Evolutionary conservation across 2,797 vertebrate genomes (phyloP).

Genomic region (Cyclura pinguis): DNA sequence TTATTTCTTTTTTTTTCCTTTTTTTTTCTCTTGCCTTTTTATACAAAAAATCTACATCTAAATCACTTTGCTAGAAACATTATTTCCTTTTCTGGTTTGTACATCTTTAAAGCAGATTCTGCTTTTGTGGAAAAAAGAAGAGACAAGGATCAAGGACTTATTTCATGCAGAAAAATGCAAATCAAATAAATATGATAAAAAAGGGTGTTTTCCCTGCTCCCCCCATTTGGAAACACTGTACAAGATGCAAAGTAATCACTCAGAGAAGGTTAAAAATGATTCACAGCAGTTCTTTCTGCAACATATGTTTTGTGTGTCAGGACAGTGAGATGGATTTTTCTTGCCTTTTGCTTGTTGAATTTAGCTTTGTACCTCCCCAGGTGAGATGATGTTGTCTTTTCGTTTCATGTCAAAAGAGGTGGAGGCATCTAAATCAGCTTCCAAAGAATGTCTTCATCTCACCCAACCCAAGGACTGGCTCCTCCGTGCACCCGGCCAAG

Average conservation of each 20-base stretch:
- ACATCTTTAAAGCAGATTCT: slow-evolving; percentile 72
- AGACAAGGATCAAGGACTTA: slow-evolving; percentile 71
- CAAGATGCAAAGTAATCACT: slow-evolving; percentile 69
- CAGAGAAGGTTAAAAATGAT: slow-evolving; percentile 53
- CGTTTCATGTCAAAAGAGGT: slow-evolving; percentile 20
- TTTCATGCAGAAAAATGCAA: slow-evolving; percentile 77
- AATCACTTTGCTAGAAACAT: slow-evolving; percentile 76
- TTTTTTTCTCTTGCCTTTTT: slow-evolving; percentile 41
- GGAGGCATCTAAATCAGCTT: slow-evolving; percentile 30
- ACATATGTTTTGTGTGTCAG: slow-evolving; percentile 6
- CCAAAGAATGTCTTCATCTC: slow-evolving; percentile 18
- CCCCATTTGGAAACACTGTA: slow-evolving; percentile 55
- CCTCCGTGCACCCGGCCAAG: neutral
- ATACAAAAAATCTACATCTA: slow-evolving; percentile 76
- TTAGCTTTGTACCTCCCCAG: slow-evolving; percentile 43
- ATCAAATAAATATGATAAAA: slow-evolving; percentile 72
- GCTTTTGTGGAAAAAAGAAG: slow-evolving; percentile 65
- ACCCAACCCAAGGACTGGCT: neutral
- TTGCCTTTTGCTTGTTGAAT: slow-evolving; percentile 37
- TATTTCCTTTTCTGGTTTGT: slow-evolving; percentile 59
- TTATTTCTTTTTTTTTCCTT: slow-evolving; percentile 57
- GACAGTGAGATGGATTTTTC: slow-evolving; percentile 32
- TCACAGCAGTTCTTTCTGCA: slow-evolving; percentile 62
- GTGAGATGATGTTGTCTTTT: neutral
- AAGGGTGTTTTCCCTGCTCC: slow-evolving; percentile 41